Evolutionary conservation across 2,888 invertebrate genomes (phyloP).

Genomic region (Chymomyza amoena): DNA sequence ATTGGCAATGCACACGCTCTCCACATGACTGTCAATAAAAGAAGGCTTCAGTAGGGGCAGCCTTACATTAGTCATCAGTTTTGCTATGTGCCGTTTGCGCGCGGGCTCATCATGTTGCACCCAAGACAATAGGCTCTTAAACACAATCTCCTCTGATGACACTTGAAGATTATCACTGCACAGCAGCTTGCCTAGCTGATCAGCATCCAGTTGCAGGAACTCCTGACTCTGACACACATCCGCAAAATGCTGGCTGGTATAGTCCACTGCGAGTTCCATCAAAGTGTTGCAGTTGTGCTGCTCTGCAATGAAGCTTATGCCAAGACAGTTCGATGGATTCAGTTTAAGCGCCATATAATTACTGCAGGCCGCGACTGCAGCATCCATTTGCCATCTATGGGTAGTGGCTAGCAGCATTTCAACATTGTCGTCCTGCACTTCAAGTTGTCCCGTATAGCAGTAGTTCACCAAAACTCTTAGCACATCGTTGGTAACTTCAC

Average conservation of each 20-base stretch:
- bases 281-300: conserved; percentile 95
- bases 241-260: conserved; percentile 84
- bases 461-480: conserved; percentile 91
- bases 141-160: conserved; percentile 92
- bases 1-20: conserved; percentile 83
- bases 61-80: conserved; percentile 87
- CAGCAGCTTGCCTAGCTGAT: conserved; percentile 89
- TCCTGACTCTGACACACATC: conserved; percentile 81
- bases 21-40: conserved; percentile 87
- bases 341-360: conserved; percentile 90
- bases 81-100: conserved; percentile 85
- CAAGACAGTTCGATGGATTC: conserved; percentile 93
- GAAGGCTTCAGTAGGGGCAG: conserved; percentile 83
- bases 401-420: conserved; percentile 93
- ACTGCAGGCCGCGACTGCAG: conserved; percentile 88
- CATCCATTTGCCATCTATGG: conserved; percentile 90
- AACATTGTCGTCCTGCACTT: conserved; percentile 93
- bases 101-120: conserved; percentile 86
- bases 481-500: conserved; percentile 89
- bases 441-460: conserved; percentile 90
- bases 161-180: conserved; percentile 95
- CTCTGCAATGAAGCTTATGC: conserved; percentile 95
- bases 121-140: conserved; percentile 93
- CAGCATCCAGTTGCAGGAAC: conserved; percentile 81
- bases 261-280: no score